Conservation (phyloP, 2,113 vertebrate species). For the Percina caprodes region DNA sequence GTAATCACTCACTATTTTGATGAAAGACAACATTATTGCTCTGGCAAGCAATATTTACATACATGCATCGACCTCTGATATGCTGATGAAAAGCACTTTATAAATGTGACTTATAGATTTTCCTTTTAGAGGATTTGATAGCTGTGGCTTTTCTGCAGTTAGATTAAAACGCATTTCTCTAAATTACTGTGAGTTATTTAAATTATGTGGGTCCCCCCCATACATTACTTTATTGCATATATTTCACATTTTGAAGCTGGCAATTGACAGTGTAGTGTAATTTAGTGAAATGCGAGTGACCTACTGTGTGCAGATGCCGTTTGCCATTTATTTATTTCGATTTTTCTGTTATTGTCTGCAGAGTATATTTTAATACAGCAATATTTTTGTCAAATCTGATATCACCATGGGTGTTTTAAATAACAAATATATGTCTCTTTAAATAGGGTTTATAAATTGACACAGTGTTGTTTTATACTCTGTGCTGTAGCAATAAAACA, state of each 20-base stretch:
- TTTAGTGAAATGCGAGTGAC: slow-evolving; percentile 69
- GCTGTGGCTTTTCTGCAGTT: slow-evolving; percentile 61
- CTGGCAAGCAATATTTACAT: slow-evolving; percentile 80
- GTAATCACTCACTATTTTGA: slow-evolving; percentile 71
- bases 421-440: slow-evolving; percentile 73
- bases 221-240: slow-evolving; percentile 68
- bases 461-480: slow-evolving; percentile 62
- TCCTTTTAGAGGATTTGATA: slow-evolving; percentile 57
- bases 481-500: slow-evolving; percentile 68
- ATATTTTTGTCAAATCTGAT: slow-evolving; percentile 69
- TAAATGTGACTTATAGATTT: slow-evolving; percentile 81
- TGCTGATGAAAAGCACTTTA: slow-evolving; percentile 80
- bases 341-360: slow-evolving; percentile 48
- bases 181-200: slow-evolving; percentile 76
- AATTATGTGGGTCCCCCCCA: slow-evolving; percentile 37
- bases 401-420: slow-evolving; percentile 67
- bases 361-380: slow-evolving; percentile 65
- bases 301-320: slow-evolving; percentile 51
- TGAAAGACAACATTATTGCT: slow-evolving; percentile 80
- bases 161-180: slow-evolving; percentile 75
- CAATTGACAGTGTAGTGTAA: slow-evolving; percentile 64
- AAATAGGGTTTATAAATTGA: slow-evolving; percentile 77
- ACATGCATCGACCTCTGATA: slow-evolving; percentile 75
- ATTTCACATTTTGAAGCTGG: slow-evolving; percentile 68
- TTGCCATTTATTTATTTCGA: slow-evolving; percentile 70